These are phyloP conservation scores for Pheosia gnoma DNA, from an alignment of 2,888 invertebrate genomes.

Conservation along the genomic window DNA sequence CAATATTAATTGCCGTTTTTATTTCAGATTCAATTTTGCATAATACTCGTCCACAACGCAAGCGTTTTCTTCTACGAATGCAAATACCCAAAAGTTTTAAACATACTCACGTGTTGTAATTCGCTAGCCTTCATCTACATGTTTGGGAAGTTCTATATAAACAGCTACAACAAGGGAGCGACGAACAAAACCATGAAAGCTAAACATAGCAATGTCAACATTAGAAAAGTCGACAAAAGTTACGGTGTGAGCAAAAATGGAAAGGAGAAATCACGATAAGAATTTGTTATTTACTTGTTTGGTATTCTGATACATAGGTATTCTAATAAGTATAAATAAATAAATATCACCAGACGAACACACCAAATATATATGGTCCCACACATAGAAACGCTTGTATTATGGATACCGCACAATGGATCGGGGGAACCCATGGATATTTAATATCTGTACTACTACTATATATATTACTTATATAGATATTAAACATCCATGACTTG, in stretches of 20 bases:
- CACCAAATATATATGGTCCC: no score
- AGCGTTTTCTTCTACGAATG: constrained; percentile 33
- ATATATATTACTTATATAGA: no score
- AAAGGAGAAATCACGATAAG: constrained; percentile 26
- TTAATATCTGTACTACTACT: no score
- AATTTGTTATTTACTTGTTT: not conserved
- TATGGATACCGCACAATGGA: not conserved
- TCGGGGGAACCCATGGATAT: no score
- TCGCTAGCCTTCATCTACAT: constrained; percentile 27
- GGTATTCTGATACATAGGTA: no score
- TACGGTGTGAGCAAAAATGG: constrained; percentile 13
- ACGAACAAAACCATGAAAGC: constrained; percentile 16
- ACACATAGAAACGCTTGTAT: not conserved
- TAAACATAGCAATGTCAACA: constrained; percentile 9
- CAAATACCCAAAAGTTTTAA: constrained; percentile 19
- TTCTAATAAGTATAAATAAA: no score
- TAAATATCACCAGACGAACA: no score
- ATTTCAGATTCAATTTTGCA: constrained; percentile 33
- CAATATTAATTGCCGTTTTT: not conserved
- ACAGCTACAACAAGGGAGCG: constrained; percentile 21
- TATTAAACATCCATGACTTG: no score
- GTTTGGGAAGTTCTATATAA: constrained; percentile 37
- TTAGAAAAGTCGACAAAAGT: constrained; percentile 18
- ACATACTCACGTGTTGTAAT: constrained; percentile 9
- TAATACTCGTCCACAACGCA: constrained; percentile 28